Evolutionary conservation across 2,113 vertebrate genomes (phyloP), one percentile per base, ranked within the genome.

Genomic region (Rhabdornis inornatus): DNA sequence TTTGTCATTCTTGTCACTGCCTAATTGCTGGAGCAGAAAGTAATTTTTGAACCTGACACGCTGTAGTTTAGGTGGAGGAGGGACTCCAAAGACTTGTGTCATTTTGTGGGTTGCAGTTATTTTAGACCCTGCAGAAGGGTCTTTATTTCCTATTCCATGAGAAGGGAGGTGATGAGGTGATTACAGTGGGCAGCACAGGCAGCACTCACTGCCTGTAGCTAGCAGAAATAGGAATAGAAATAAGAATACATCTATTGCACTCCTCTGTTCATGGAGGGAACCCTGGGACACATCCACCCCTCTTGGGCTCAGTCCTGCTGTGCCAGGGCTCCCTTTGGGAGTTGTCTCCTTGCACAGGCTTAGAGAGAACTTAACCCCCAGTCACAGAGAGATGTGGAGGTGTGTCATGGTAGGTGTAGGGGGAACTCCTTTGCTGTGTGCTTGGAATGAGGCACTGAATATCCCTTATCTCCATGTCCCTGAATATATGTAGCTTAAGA

Each of bases 381-480:
- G 33, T 13, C 25, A 16, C 15, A 33, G 56, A 21, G 21, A 5
- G 18, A 13, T 57, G 31, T 47, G 66, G 23, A 30, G 8, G 3
- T n/a, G 22, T 7, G 15, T 16, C 13, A 3, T 10, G 12, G 28
- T 25, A 18, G 39, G 11, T 20, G 44, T 15, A 2, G 11, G 44
- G 44, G 20, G 5, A n/a, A 1, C 22, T 39, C 45, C 53, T 60
- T 65, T 39, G 40, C 50, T 65, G 8, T 53, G 49, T 8, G 2
- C 74, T 55, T 66, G 72, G 28, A 40, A 35, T 13, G 31, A 47
- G n/a, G 15, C 44, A n/a, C 5, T 31, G 12, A 13, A 44, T 35
- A 15, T 50, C 50, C 28, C 44, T 13, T 40, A 0, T 52, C 28
- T 63, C n/a, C 31, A 2, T 17, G 25, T 9, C 4, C 0, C 31